phyloP scores from a whole-genome alignment of 2,113 vertebrate genomes.

The Grus americana region DNA sequence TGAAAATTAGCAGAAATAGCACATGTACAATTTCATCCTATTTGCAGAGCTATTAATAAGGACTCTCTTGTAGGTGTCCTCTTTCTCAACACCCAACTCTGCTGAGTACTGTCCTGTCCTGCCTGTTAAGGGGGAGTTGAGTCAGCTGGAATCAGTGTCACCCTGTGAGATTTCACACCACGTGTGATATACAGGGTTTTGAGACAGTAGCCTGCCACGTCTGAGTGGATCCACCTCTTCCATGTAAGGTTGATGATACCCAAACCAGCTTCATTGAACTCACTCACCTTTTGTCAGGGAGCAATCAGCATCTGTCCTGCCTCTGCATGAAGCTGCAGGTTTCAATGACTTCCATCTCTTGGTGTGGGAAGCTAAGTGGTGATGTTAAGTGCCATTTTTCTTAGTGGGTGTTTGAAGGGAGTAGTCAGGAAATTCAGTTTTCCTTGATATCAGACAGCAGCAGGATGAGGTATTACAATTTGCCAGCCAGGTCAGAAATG shows the following conservation, averaged over 20 bases:
- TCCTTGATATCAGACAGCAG: background rate
- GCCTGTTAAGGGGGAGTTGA: background rate
- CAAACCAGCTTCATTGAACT: background rate
- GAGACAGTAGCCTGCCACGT: fast-evolving
- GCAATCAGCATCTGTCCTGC: background rate
- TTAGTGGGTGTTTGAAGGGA: background rate
- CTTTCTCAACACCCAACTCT: background rate
- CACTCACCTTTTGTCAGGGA: background rate
- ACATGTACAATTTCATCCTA: background rate
- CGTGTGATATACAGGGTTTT: fast-evolving
- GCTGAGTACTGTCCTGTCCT: background rate
- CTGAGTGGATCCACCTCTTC: background rate
- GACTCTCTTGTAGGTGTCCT: background rate
- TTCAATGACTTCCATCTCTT: background rate
- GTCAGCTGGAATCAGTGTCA: background rate
- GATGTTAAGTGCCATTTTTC: background rate
- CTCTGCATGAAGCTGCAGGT: background rate
- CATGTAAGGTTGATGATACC: background rate
- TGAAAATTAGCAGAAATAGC: background rate
- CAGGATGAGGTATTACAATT: background rate
- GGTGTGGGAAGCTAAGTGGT: background rate
- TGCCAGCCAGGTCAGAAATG: background rate
- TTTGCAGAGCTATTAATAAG: background rate
- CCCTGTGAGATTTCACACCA: background rate
- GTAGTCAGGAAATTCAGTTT: background rate